phyloP scores from a whole-genome alignment of 2,113 vertebrate species.

The Cyrtonyx montezumae region DNA sequence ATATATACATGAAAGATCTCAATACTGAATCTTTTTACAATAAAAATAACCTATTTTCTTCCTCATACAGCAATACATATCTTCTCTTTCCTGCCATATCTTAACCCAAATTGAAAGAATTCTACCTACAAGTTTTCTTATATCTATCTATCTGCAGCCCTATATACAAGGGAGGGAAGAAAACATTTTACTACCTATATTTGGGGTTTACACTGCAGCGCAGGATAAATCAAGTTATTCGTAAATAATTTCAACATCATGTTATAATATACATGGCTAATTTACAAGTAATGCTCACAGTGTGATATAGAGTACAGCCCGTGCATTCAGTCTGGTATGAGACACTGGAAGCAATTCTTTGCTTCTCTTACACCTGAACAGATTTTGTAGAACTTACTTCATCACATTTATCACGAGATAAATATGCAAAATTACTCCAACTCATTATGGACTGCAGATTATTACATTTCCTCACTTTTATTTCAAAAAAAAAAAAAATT shows the following conservation, averaged over 20 bases:
- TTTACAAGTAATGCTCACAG: background rate
- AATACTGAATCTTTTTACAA: background rate
- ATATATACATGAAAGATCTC: background rate
- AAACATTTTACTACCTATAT: background rate
- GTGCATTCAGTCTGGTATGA: accelerated
- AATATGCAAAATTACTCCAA: background rate
- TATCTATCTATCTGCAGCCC: background rate
- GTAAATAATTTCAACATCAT: background rate
- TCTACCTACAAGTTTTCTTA: background rate
- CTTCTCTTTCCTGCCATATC: background rate
- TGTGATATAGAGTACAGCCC: background rate
- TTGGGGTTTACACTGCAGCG: background rate
- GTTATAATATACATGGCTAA: accelerated
- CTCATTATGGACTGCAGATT: background rate
- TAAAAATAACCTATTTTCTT: background rate
- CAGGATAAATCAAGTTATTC: background rate
- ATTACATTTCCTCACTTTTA: background rate
- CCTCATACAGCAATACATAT: background rate
- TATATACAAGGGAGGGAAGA: background rate
- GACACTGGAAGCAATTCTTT: background rate
- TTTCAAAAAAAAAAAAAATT: too few relatives aligned
- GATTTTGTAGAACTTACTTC: background rate
- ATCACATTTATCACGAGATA: background rate
- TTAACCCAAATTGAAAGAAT: background rate
- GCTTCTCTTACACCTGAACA: background rate